Base-by-base conservation (phyloP, 2,797 vertebrate genomes). In the Emydoidea blandingii region DNA sequence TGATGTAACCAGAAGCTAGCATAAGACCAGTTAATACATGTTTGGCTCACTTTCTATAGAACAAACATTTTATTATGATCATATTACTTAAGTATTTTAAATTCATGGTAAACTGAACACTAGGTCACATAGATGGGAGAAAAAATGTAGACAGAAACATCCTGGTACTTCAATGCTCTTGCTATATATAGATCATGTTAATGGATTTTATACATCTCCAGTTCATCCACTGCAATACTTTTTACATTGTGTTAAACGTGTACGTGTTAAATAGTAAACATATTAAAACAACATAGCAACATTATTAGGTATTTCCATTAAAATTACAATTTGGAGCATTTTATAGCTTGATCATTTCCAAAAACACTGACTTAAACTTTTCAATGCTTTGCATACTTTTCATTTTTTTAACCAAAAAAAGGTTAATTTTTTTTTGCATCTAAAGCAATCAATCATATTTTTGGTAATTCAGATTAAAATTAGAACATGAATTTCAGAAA, bases 41-140 rank as follows among this genome's bases (percentile, higher is more conserved):
- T 86, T 23, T 59, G 12, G 54, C 34, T 81, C 5, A 86, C 14
- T 37, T 5, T 76, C 25, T 41, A 65, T 2, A 54, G 37, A 84
- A 29, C 37, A 25, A n/a, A 50, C 16, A 89, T 59, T 96, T 37
- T 15, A 6, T 85, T 83, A 41, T 31, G 76, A 95, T 85, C 25
- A 3, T 89, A 59, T 87, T 90, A 85, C 11, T 79, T 9, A 5
- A 25, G 8, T 16, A 8, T 91, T 65, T 81, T 72, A 50, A 91
- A 90, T 91, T 95, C 83, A 87, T 5, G 72, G 81, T 95, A 95
- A 91, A 31, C 0, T 34, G 89, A 5, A 86, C 12, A 83, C 19
- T 90, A 34, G 80, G 27, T 16, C 18, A 68, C 49, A 85, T 1
- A 50, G 3, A 49, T 41, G 41, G 29, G n/a, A 49, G 72, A 76